phyloP scores from a whole-genome alignment of 2,113 vertebrate genomes.

The Hydrochoerus hydrochaeris region DNA sequence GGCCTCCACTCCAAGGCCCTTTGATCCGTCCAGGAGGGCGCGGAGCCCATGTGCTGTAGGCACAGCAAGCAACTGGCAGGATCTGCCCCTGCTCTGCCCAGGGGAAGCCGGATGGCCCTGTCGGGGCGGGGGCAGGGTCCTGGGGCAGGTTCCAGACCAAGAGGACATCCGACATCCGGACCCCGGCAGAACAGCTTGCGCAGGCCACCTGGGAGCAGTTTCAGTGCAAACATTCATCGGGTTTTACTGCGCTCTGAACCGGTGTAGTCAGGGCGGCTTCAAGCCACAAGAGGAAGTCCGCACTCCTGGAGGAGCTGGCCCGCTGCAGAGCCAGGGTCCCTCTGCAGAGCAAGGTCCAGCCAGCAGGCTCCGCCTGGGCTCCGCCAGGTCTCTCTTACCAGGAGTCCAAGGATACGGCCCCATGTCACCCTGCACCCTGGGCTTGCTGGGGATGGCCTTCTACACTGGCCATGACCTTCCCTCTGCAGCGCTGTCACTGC shows the following conservation, averaged over 20 bases:
- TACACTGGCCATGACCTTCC: too few relatives aligned
- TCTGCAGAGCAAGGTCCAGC: not conserved
- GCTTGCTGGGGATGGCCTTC: too few relatives aligned
- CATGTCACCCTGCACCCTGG: not conserved
- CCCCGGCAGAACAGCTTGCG: not conserved
- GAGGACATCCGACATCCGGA: not conserved
- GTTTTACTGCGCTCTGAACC: not conserved
- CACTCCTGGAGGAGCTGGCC: not conserved
- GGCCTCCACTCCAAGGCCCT: rapidly evolving
- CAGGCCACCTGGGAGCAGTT: rapidly evolving
- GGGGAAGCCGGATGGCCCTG: rapidly evolving
- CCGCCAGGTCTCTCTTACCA: not conserved
- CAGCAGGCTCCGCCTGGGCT: not conserved
- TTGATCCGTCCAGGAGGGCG: too few relatives aligned
- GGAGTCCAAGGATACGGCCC: not conserved
- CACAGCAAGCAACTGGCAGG: not conserved
- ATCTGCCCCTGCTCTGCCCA: not conserved
- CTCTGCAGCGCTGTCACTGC: not conserved
- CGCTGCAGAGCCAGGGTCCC: not conserved
- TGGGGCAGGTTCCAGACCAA: too few relatives aligned
- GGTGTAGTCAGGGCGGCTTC: rapidly evolving
- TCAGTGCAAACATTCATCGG: not conserved
- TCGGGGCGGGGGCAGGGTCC: not conserved
- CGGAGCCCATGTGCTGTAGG: too few relatives aligned
- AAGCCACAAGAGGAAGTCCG: not conserved